Conservation (phyloP, 2,888 invertebrate species). For the Phyto melanocephala region DNA sequence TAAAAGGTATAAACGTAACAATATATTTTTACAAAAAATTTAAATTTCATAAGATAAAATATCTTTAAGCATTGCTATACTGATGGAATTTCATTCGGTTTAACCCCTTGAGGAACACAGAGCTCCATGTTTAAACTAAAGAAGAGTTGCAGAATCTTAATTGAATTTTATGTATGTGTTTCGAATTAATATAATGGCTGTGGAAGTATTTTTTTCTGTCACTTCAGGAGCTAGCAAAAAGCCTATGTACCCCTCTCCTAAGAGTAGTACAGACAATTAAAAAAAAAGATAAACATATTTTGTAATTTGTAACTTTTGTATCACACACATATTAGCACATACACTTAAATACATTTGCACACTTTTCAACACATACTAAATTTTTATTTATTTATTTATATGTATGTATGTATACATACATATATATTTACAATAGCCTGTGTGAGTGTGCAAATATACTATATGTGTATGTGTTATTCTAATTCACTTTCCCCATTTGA, state of each 20-base stretch:
- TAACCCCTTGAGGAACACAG: too few relatives aligned
- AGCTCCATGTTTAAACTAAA: not conserved
- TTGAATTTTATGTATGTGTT: not conserved
- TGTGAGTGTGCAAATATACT: slow-evolving; percentile 15
- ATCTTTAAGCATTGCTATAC: too few relatives aligned
- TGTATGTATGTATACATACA: not conserved
- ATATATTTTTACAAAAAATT: too few relatives aligned
- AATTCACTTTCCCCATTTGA: slow-evolving; percentile 73
- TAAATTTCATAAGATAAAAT: too few relatives aligned
- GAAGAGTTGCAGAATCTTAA: not conserved
- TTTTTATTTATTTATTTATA: slow-evolving; percentile 37
- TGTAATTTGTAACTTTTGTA: not conserved
- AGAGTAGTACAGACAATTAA: not conserved
- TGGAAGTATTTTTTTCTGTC: not conserved
- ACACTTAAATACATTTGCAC: not conserved
- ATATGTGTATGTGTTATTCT: slow-evolving; percentile 69
- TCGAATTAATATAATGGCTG: not conserved
- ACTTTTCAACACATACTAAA: slow-evolving; percentile 53
- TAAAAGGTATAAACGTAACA: too few relatives aligned
- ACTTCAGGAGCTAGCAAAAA: not conserved
- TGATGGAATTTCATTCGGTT: too few relatives aligned
- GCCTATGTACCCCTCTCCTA: not conserved
- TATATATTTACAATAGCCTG: not conserved
- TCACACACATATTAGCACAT: not conserved
- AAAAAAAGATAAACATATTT: not conserved